phyloP scores from a whole-genome alignment of 2,113 vertebrate species.

The Nyctereutes procyonoides region DNA sequence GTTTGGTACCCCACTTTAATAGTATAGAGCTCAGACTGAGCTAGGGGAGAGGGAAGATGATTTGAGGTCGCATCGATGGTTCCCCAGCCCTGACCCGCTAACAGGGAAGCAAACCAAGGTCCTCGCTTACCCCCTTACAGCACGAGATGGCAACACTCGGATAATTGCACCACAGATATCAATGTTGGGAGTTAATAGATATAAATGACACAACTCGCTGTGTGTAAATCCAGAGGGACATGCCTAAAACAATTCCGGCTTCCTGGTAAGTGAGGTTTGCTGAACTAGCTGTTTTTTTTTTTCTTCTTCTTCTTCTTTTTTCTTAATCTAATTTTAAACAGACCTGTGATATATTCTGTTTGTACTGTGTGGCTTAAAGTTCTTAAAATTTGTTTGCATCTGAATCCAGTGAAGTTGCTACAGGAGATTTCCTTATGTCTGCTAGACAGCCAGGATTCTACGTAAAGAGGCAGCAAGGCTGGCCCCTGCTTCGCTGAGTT shows the following conservation, averaged over 20 bases:
- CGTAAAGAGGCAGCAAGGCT: not conserved
- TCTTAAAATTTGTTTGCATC: not conserved
- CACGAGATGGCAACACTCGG: not conserved
- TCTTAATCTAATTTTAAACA: not conserved
- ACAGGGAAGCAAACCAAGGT: not conserved
- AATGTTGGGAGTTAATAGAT: not conserved
- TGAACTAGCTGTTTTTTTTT: not conserved
- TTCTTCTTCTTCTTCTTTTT: not conserved
- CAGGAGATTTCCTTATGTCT: not conserved
- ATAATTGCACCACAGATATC: not conserved
- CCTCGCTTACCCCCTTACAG: not conserved
- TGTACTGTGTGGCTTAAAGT: not conserved
- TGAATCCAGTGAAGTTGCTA: not conserved
- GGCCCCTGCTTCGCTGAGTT: not conserved
- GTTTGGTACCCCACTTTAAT: not conserved
- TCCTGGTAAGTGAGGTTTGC: not conserved
- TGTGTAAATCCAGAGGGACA: not conserved
- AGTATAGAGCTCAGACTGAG: not conserved
- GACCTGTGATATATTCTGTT: not conserved
- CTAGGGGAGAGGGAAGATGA: not conserved
- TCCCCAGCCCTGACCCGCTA: not conserved
- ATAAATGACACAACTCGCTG: not conserved
- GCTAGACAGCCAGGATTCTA: not conserved
- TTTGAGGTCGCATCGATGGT: accelerated
- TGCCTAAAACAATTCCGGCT: not conserved